These are phyloP conservation scores for Enteromius radiatus DNA, from an alignment of 2,797 vertebrate species.

Conservation along the genomic window DNA sequence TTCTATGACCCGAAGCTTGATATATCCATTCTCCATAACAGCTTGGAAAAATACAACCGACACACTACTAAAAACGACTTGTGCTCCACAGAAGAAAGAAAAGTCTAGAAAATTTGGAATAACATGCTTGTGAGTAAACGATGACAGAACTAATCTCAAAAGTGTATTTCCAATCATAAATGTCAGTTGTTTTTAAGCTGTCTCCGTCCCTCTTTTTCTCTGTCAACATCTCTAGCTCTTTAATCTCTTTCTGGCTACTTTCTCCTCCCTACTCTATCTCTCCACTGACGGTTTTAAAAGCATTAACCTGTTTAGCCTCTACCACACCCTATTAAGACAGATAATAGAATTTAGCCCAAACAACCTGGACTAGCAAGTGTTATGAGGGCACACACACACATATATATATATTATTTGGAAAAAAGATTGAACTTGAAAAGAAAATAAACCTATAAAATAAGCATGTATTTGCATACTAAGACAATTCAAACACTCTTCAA, in stretches of 20 bases:
- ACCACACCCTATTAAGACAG: conserved; percentile 27
- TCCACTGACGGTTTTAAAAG: conserved; percentile 26
- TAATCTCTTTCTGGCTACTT: conserved; percentile 11
- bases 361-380: conserved; percentile 47
- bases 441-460: no score
- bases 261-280: not conserved
- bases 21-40: not conserved
- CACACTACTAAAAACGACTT: not conserved
- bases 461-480: no score
- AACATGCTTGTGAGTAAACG: not conserved
- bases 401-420: no score
- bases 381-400: not conserved
- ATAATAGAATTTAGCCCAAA: conserved; percentile 41
- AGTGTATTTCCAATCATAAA: not conserved
- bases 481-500: not conserved
- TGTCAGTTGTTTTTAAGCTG: not conserved
- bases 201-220: conserved; percentile 6
- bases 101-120: not conserved
- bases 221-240: not conserved
- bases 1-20: not conserved
- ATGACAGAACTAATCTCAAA: conserved; percentile 15
- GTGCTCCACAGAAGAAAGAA: not conserved
- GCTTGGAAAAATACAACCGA: not conserved
- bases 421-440: no score
- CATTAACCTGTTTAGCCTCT: conserved; percentile 43